Evolutionary conservation across 2,888 invertebrate genomes (phyloP).

Genomic region (Epirrita christyi): DNA sequence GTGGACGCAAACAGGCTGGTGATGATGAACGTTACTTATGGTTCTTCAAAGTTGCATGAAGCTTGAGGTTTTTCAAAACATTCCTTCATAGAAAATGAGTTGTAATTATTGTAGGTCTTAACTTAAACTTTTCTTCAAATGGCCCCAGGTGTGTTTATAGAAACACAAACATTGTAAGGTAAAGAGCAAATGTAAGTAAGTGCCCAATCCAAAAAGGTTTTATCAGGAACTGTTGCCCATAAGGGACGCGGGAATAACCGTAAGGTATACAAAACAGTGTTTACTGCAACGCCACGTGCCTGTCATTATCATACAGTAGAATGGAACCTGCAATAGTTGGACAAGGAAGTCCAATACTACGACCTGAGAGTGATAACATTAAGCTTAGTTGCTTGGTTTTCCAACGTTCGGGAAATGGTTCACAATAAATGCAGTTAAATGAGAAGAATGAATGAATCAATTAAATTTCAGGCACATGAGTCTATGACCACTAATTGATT

Average conservation of each 20-base stretch:
- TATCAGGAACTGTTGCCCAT: slow-evolving; percentile 32
- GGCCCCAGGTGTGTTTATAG: slow-evolving; percentile 2
- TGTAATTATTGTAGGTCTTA: too few species aligned
- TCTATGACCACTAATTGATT: too few species aligned
- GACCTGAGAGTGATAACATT: not conserved
- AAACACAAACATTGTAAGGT: slow-evolving; percentile 14
- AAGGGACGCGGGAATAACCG: slow-evolving; percentile 27
- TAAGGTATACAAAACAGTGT: slow-evolving; percentile 37
- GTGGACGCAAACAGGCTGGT: too few species aligned
- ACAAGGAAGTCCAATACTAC: slow-evolving; percentile 27
- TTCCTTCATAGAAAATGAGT: too few species aligned
- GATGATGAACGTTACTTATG: too few species aligned
- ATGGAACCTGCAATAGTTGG: slow-evolving; percentile 27
- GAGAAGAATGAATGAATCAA: too few species aligned
- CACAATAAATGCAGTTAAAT: too few species aligned
- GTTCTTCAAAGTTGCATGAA: too few species aligned
- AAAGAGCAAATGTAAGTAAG: slow-evolving; percentile 6
- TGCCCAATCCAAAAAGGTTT: slow-evolving; percentile 24
- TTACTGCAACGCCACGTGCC: slow-evolving; percentile 36
- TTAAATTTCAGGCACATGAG: too few species aligned
- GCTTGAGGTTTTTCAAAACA: too few species aligned
- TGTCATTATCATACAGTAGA: slow-evolving; percentile 30
- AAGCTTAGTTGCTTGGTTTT: not conserved
- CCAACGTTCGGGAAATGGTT: too few species aligned
- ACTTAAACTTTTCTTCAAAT: slow-evolving; percentile 24